Conservation (phyloP, 2,797 vertebrate species). For the Valencia hispanica region DNA sequence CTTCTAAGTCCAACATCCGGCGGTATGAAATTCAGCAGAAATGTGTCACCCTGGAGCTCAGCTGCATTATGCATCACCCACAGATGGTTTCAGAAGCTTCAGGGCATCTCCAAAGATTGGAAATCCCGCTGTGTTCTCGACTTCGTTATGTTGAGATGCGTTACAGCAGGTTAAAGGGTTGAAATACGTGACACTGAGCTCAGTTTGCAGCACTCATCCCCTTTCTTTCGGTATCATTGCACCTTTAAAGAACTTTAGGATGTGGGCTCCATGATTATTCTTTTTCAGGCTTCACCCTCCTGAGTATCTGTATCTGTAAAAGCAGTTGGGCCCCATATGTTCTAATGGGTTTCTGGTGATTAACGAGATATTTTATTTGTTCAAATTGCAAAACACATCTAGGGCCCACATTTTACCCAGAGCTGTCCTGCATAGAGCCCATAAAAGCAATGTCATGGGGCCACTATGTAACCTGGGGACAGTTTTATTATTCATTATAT, state of each 20-base stretch:
- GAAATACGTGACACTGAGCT: neutral
- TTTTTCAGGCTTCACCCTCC: too few species aligned
- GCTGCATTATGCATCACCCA: neutral
- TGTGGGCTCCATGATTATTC: too few species aligned
- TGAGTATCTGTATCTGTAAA: too few species aligned
- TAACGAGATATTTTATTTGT: too few species aligned
- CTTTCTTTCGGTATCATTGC: neutral
- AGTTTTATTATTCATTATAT: neutral
- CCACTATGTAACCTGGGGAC: too few species aligned
- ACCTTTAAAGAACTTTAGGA: neutral
- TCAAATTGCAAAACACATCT: too few species aligned
- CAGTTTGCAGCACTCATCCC: neutral
- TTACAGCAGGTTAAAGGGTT: neutral
- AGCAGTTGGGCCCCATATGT: too few species aligned
- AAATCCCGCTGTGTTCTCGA: neutral
- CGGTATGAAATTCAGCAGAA: neutral
- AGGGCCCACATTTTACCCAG: neutral
- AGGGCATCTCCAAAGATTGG: neutral
- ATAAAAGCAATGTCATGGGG: too few species aligned
- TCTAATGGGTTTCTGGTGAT: too few species aligned
- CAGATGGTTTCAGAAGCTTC: too few species aligned
- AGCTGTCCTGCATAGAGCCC: neutral
- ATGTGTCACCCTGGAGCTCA: neutral
- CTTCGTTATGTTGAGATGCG: neutral
- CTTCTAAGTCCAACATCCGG: too few species aligned